These are phyloP conservation scores for Drosophila sp. DNA, from an alignment of 1,140 invertebrate genomes.

Conservation along the genomic window DNA sequence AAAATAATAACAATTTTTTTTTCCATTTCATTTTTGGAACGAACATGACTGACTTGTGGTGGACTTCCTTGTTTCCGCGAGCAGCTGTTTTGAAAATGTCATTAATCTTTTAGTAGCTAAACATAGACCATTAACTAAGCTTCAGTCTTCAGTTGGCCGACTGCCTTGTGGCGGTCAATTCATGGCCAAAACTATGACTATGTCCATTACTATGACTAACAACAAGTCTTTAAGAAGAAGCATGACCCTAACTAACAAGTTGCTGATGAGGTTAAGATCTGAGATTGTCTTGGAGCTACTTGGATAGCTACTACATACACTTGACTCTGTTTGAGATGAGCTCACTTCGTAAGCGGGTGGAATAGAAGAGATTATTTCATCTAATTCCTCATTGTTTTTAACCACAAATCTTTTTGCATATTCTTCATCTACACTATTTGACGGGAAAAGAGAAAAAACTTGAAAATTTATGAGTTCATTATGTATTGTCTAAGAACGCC, in stretches of 20 bases:
- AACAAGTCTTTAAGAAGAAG: conserved; percentile 12
- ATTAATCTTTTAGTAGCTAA: conserved; percentile 15
- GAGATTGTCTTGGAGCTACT: background rate
- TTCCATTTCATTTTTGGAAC: background rate
- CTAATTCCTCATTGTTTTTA: conserved; percentile 8
- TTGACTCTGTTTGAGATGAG: conserved; percentile 3
- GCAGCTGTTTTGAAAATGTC: conserved; percentile 16
- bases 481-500: background rate
- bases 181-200: conserved; percentile 1
- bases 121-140: conserved; percentile 15
- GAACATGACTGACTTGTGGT: background rate
- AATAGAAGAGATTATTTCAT: conserved; percentile 11
- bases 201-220: conserved; percentile 5
- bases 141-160: conserved; percentile 2
- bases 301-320: background rate
- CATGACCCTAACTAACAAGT: conserved; percentile 13
- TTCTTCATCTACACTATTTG: conserved; percentile 1
- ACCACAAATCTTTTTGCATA: background rate
- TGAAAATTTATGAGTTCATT: conserved; percentile 21
- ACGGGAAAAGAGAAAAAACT: background rate
- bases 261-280: conserved; percentile 11
- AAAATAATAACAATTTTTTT: conserved; percentile 6
- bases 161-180: conserved; percentile 13
- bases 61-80: conserved; percentile 3
- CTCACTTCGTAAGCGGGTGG: background rate